A percentile compares a stretch with the other conserved stretches of the same genome.
These are phyloP conservation scores for Drosophila melanosoma DNA, from an alignment of 2,888 invertebrate genomes.

Conservation along the genomic window DNA sequence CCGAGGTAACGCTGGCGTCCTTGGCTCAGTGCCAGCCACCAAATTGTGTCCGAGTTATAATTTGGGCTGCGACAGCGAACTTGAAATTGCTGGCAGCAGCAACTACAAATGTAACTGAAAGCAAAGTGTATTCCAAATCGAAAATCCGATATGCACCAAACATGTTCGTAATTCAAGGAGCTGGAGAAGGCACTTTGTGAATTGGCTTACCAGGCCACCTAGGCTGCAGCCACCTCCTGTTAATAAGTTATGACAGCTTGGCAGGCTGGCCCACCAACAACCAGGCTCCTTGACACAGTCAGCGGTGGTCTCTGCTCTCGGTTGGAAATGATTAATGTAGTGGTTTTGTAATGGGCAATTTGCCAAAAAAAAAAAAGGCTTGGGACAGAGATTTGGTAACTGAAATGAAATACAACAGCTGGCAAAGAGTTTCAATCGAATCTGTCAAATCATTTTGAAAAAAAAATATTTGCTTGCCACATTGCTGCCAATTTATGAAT, in stretches of 20 bases:
- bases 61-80: constrained; percentile 54
- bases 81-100: constrained; percentile 52
- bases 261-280: constrained; percentile 12
- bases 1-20: constrained; percentile 57
- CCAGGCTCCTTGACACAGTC: constrained; percentile 35
- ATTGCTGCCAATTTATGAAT: background rate
- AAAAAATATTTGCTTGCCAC: background rate
- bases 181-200: constrained; percentile 55
- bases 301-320: constrained; percentile 39
- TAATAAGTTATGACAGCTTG: constrained; percentile 76
- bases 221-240: constrained; percentile 58
- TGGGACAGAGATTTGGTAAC: constrained; percentile 40
- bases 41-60: constrained; percentile 71
- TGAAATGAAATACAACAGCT: constrained; percentile 11
- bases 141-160: background rate
- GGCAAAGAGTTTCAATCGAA: constrained; percentile 29
- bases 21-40: constrained; percentile 73
- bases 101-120: constrained; percentile 35
- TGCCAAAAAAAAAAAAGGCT: constrained; percentile 70
- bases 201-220: constrained; percentile 52
- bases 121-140: background rate
- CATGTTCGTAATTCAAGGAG: background rate
- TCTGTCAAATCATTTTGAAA: constrained; percentile 32
- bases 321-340: constrained; percentile 73
- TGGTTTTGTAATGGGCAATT: constrained; percentile 60